A percentile compares a stretch with the other conserved stretches of the same genome.
These are phyloP conservation scores for Hozukius guyotensis DNA, from an alignment of 2,797 vertebrate genomes.

Conservation along the genomic window DNA sequence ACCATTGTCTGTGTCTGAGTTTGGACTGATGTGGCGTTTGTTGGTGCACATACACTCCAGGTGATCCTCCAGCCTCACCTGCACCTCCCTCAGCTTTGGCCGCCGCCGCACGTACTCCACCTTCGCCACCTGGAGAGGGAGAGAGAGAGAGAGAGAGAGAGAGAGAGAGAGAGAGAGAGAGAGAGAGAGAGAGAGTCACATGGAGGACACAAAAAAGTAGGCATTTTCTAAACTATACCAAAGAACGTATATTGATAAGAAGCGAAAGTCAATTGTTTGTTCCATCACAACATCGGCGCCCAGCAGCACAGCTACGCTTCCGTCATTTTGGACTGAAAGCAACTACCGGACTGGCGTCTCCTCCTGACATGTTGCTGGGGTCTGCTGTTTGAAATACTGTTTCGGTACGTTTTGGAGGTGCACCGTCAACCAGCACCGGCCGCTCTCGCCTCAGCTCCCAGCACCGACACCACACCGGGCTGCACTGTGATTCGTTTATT, in stretches of 20 bases:
- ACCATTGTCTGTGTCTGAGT: slow-evolving; percentile 86
- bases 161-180: not conserved
- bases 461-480: rapidly evolving
- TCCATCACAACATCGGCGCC: no score
- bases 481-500: no score
- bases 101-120: slow-evolving; percentile 94
- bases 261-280: no score
- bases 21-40: slow-evolving; percentile 86
- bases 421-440: rapidly evolving
- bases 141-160: not conserved
- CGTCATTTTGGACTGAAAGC: no score
- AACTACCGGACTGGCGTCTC: no score
- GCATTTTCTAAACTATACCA: no score
- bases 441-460: no score
- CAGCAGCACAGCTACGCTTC: no score
- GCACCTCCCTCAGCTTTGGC: slow-evolving; percentile 95
- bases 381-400: rapidly evolving
- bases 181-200: not conserved
- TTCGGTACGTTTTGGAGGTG: no score
- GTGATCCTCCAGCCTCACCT: slow-evolving; percentile 96
- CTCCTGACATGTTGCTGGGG: no score
- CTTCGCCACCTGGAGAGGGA: slow-evolving; percentile 90
- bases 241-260: no score
- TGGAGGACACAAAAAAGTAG: no score
- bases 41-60: slow-evolving; percentile 91